Base-by-base conservation (phyloP, 2,113 vertebrate species). In the Dunckerocampus dactyliophorus region DNA sequence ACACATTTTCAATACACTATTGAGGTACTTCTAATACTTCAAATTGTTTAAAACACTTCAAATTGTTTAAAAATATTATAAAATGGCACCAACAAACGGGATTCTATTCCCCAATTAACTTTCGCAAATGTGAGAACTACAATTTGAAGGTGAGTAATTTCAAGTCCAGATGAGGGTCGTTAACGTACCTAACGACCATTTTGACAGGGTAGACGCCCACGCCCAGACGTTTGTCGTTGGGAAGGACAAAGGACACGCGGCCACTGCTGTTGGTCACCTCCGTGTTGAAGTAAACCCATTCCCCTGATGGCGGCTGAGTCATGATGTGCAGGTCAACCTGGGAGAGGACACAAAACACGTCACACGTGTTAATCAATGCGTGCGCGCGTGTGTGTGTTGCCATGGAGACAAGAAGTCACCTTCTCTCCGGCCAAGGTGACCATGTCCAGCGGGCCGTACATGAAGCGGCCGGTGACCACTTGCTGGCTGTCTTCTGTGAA, bases 401-500 rank as follows among this genome's bases (percentile, higher is more conserved):
- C 16, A 21, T 28, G 24, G 61, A 13, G 22, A 42, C 6, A 21
- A 47, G 15, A 12, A 15, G 16, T 47, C 58, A 98, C 97, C 96
- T 99, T 99, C 82, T 99, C 97, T 65, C 95, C 97, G 0, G 97
- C 93, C 66, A 99, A 89, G 0, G 97, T 98, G 74, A 99, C 97
- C 96, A 99, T 98, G 83, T 99, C 97, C 59, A 99, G 82, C 0
- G 96, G 97, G 15, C 96, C 97, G 0, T 99, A 99, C 97, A 99
- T 98, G 77, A 99, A 99, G 67, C 96, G 92, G 42, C 95, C 97
- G 0, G 88, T 92, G 65, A 99, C 84, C 3, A 92, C 82, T 90
- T 98, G 95, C 5, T 89, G 93, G 12, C 91, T 91, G 9, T 94
- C 95, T 60, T 99, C 97, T 0, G 93, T 95, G 74, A 93, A 95